Conservation (phyloP, 64 coral and sea anemone genomes). For the Platygyra sinensis region DNA sequence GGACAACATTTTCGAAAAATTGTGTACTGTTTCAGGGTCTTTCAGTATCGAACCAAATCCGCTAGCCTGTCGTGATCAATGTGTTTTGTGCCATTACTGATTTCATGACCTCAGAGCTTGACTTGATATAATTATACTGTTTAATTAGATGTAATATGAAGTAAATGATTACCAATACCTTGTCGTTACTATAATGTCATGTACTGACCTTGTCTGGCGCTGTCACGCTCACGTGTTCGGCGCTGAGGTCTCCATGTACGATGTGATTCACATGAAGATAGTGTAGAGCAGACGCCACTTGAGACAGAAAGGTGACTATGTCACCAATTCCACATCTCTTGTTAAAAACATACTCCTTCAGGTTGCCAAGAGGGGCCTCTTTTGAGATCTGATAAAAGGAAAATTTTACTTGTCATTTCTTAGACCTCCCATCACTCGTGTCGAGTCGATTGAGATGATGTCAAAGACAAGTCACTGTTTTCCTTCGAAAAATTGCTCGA, state of each 20-base stretch:
- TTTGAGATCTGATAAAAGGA: slow-evolving; percentile 18
- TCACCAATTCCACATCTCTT: slow-evolving; percentile 18
- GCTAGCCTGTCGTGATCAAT: too few species aligned
- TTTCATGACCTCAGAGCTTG: too few species aligned
- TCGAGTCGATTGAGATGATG: not conserved
- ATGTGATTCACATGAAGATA: slow-evolving; percentile 60
- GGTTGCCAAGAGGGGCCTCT: slow-evolving; percentile 1
- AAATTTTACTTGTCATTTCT: too few species aligned
- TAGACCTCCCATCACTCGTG: too few species aligned
- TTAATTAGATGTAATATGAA: too few species aligned
- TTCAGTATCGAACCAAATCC: too few species aligned
- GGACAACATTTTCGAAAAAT: too few species aligned
- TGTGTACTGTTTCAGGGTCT: too few species aligned
- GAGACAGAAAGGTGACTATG: slow-evolving; percentile 49
- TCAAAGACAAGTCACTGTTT: not conserved
- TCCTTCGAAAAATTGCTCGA: not conserved
- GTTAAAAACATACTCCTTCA: slow-evolving; percentile 42
- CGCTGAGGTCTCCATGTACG: slow-evolving; percentile 53
- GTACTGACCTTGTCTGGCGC: not conserved
- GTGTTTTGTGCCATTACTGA: too few species aligned
- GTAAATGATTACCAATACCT: too few species aligned
- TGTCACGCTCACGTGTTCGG: slow-evolving; percentile 22
- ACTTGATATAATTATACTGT: too few species aligned
- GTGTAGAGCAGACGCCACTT: slow-evolving; percentile 46
- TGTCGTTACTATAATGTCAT: too few species aligned